A percentile compares a stretch with the other conserved stretches of the same genome.
These are phyloP conservation scores for Cylloceria caligata DNA, from an alignment of 2,888 invertebrate species.

Conservation along the genomic window DNA sequence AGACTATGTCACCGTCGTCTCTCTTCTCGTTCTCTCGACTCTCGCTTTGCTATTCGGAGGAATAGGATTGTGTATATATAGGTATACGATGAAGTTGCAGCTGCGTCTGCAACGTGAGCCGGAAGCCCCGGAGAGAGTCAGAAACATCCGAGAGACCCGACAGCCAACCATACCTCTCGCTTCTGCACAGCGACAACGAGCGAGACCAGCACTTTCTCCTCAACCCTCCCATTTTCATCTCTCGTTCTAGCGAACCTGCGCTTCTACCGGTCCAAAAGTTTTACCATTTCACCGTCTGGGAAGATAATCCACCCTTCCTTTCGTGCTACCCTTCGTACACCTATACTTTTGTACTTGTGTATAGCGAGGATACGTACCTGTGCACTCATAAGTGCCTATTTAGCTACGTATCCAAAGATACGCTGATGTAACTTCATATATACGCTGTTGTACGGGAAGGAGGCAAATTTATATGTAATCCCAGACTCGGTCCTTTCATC, in stretches of 20 bases:
- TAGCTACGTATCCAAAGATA: slow-evolving; percentile 54
- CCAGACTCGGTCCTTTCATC: slow-evolving; percentile 49
- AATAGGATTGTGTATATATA: slow-evolving; percentile 16
- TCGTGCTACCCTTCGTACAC: slow-evolving; percentile 52
- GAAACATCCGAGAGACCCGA: slow-evolving; percentile 59
- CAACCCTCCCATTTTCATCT: slow-evolving; percentile 67
- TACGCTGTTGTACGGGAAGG: background rate
- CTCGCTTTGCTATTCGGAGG: slow-evolving; percentile 4
- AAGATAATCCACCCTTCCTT: slow-evolving; percentile 76
- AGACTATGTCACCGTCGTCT: slow-evolving; percentile 14
- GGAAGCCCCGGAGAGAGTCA: slow-evolving; percentile 62
- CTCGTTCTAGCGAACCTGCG: slow-evolving; percentile 54
- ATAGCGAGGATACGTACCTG: slow-evolving; percentile 52
- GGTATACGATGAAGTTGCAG: slow-evolving; percentile 55
- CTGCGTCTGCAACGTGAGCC: slow-evolving; percentile 66
- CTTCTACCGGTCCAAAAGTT: slow-evolving; percentile 74
- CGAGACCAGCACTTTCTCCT: slow-evolving; percentile 63
- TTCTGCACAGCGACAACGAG: slow-evolving; percentile 34
- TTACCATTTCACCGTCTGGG: slow-evolving; percentile 80
- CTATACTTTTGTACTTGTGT: slow-evolving; percentile 30
- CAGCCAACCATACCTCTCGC: slow-evolving; percentile 42
- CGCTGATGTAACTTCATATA: slow-evolving; percentile 50
- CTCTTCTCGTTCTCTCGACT: slow-evolving; percentile 49
- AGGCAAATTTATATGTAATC: slow-evolving; percentile 57
- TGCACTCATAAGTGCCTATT: slow-evolving; percentile 58